These are phyloP conservation scores for Melikaiella ostensackeni DNA, from an alignment of 2,888 invertebrate genomes.

Conservation along the genomic window DNA sequence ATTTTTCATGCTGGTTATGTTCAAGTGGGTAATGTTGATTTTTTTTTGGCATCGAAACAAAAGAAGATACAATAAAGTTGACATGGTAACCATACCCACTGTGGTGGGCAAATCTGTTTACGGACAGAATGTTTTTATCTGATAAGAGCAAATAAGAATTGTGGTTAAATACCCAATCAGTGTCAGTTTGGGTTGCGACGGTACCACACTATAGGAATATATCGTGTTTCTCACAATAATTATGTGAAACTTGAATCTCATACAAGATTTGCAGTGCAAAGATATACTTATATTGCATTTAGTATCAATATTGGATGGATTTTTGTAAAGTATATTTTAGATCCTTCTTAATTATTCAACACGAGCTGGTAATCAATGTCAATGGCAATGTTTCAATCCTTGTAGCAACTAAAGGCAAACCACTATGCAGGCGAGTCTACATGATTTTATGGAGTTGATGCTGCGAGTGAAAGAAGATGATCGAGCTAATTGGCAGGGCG, in stretches of 20 bases:
- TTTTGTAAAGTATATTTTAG: conserved; percentile 19
- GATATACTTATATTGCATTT: conserved; percentile 14
- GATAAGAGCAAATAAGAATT: neutral
- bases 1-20: too few species aligned
- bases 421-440: neutral
- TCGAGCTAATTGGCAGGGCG: conserved; percentile 11
- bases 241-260: conserved; percentile 31
- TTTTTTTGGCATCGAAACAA: too few species aligned
- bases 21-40: too few species aligned
- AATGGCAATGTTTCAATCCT: conserved; percentile 46
- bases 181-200: neutral
- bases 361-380: conserved; percentile 49
- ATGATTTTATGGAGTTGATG: conserved; percentile 18
- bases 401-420: conserved; percentile 6
- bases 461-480: conserved; percentile 14
- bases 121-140: neutral
- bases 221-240: conserved; percentile 10
- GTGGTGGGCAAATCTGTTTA: too few species aligned
- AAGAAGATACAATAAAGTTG: too few species aligned
- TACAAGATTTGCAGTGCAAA: conserved; percentile 8
- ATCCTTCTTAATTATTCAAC: conserved; percentile 17
- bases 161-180: neutral
- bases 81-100: too few species aligned
- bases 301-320: neutral
- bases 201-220: neutral